Base-by-base conservation (phyloP, 2,797 vertebrate genomes). In the Chaetodon trifasciatus region DNA sequence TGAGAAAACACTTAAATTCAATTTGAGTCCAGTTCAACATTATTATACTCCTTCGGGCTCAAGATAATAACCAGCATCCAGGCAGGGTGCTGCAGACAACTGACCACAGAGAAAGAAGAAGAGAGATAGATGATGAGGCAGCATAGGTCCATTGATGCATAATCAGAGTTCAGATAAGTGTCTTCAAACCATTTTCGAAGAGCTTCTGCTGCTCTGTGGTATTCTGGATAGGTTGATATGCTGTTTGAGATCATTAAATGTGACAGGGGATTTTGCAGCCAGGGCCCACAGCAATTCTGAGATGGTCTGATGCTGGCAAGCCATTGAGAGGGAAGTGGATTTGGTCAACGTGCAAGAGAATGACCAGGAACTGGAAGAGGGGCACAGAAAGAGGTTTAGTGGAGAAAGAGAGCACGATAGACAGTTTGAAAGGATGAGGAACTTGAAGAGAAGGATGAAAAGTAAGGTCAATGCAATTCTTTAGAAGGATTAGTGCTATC, bases 401-500 rank as follows among this genome's bases (percentile, higher is more conserved):
- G 35, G 70, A 76, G 81, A 86, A 79, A 53, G 55, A 70, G 58
- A 64, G 63, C 53, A 74, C 52, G 74, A 77, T 74, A 65, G 76
- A 76, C 72, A 88, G 72, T 24, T 83, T 80, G 46, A 83, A 85
- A 89, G 74, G 60, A 89, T 44, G 76, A 85, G 32, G 74, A 78
- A 60, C 67, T 83, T 70, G 24, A 74, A 77, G 84, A 75, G 64
- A 79, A 50, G 62, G 80, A 81, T 71, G 63, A 86, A 82, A 88
- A 74, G 73, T 62, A 82, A 85, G 85, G 86, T 84, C 50, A 23
- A 4, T 79, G 74, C 88, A 78, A 87, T 89, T 85, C 82, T 87
- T 82, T 44, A 47, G 37, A 88, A 65, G 84, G 84, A 91, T 94
- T 91, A 91, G 53, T 42, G 56, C 50, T 75, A 85, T 89, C 87